These are phyloP conservation scores for Cossypha heuglini DNA, from an alignment of 2,797 vertebrate species.

Conservation along the genomic window DNA sequence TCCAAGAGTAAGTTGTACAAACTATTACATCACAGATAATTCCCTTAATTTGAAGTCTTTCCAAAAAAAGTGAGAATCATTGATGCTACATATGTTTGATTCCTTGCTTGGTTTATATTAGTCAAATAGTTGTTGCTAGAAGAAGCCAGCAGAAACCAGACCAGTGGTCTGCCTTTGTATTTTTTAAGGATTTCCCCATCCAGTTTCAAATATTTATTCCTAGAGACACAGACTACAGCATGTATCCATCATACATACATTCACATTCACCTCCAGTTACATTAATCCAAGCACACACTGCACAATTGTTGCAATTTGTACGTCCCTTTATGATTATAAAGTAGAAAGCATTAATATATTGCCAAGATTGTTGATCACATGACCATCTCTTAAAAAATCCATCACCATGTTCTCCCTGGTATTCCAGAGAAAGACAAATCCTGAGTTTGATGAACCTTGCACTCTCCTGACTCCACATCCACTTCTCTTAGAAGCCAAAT, in stretches of 20 bases:
- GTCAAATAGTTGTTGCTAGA: neutral
- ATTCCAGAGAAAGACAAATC: neutral
- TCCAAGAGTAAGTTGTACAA: neutral
- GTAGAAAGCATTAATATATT: neutral
- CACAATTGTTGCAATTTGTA: neutral
- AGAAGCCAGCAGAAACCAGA: neutral
- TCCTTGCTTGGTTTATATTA: neutral
- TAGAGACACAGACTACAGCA: neutral
- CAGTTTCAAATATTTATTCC: neutral
- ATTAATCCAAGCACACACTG: neutral
- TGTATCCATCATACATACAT: neutral
- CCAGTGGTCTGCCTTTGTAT: neutral
- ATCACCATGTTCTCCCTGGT: fast-evolving
- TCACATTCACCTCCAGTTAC: neutral
- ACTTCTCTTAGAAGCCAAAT: neutral
- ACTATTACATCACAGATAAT: neutral
- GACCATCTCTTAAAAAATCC: neutral
- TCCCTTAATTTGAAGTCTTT: neutral
- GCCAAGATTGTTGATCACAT: neutral
- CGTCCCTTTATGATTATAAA: neutral
- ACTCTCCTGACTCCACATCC: neutral
- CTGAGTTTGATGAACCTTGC: neutral
- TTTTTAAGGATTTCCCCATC: neutral
- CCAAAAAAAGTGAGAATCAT: neutral
- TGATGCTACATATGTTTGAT: neutral